Evolutionary conservation across 2,113 vertebrate genomes (phyloP).

Genomic region (Takifugu bimaculatus): DNA sequence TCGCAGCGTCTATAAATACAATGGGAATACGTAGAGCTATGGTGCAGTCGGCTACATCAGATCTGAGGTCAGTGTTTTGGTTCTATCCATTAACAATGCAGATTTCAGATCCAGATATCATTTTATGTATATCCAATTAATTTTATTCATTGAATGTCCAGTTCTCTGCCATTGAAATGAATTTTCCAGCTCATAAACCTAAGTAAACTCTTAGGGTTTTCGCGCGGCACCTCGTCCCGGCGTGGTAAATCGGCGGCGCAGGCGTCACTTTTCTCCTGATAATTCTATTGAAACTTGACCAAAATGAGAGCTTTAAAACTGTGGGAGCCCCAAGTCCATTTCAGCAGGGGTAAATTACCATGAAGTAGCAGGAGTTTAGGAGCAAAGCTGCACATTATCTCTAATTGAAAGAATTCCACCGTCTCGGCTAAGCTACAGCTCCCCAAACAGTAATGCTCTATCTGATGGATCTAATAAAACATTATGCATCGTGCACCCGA

Average conservation of each 20-base stretch:
- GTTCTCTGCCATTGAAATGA: not conserved
- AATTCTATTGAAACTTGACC: slow-evolving; percentile 65
- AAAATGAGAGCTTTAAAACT: slow-evolving; percentile 62
- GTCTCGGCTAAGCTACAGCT: slow-evolving; percentile 35
- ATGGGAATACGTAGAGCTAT: too few species aligned
- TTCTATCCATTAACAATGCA: too few species aligned
- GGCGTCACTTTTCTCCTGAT: slow-evolving; percentile 36
- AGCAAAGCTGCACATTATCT: slow-evolving; percentile 63
- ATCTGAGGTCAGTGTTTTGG: too few species aligned
- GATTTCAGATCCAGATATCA: too few species aligned
- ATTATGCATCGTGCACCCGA: slow-evolving; percentile 16
- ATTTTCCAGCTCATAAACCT: not conserved
- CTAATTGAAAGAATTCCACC: slow-evolving; percentile 64
- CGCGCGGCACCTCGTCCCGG: slow-evolving; percentile 28
- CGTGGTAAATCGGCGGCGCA: slow-evolving; percentile 48
- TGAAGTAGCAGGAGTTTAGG: slow-evolving; percentile 55
- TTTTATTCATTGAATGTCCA: too few species aligned
- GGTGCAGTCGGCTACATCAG: too few species aligned
- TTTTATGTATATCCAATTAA: too few species aligned
- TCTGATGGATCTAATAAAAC: slow-evolving; percentile 41
- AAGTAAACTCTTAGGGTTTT: not conserved
- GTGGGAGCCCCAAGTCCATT: slow-evolving; percentile 53
- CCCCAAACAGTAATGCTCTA: slow-evolving; percentile 32
- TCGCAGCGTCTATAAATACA: too few species aligned
- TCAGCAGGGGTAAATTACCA: slow-evolving; percentile 61